Evolutionary conservation across 2,113 vertebrate genomes (phyloP), one percentile per base, ranked within the genome.

Genomic region (Tautogolabrus adspersus): DNA sequence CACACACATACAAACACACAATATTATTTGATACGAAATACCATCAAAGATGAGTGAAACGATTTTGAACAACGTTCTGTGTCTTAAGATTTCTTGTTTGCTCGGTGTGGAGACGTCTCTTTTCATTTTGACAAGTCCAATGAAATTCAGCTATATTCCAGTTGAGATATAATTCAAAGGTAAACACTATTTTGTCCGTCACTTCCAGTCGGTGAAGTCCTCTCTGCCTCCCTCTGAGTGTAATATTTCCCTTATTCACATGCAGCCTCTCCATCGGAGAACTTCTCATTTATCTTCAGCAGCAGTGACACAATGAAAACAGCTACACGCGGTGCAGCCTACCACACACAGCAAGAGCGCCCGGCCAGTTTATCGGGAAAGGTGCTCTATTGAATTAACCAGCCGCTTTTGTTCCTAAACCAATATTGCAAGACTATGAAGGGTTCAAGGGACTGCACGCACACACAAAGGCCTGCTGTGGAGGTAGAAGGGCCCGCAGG

Each of bases 371-470:
- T 87, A 87, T 82, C 90, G 84, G 83, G 77, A 85, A 89, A 90
- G 85, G 88, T 89, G 85, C 85, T 89, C 83, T 76, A 81, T 83
- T 91, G 82, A 88, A 92, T 90, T 85, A 91, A 92, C 77, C 70
- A 80, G 83, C 80, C 21, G 19, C 79, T 81, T 93, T 88, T 58
- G n/a, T 89, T 93, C 91, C 75, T 72, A 85, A 82, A 91, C 78
- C 60, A 80, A 87, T 88, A 73, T 88, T 67, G 81, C 85, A 11
- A 83, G 83, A 87, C 82, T 86, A 87, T 82, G 87, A 90, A 83
- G 78, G 81, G 89, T 84, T 87, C 84, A 70, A 18, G 87, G 83
- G 81, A 83, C 77, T 73, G 75, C 77, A 71, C 89, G 73, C 79
- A 69, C 75, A 80, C 91, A 94, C 85, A 85, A 90, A 87, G 82